Percentiles rank a stretch among this genome's conserved stretches.
These are phyloP conservation scores for Tenthredo notha DNA, from an alignment of 2,888 invertebrate genomes.

Conservation along the genomic window DNA sequence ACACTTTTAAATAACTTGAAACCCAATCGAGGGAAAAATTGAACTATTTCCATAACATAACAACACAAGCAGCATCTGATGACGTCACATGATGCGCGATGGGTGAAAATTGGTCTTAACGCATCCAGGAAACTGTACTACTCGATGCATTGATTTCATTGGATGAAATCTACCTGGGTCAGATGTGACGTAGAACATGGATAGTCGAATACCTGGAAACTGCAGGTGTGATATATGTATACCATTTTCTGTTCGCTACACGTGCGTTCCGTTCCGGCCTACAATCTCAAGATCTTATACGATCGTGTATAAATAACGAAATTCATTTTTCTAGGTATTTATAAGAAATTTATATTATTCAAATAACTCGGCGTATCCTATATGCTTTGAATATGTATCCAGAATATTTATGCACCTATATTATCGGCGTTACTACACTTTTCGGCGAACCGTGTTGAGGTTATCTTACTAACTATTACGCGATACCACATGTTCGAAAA, in stretches of 20 bases:
- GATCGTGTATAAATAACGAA: neutral
- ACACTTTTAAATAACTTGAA: slow-evolving; percentile 10
- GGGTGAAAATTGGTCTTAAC: neutral
- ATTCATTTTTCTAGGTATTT: slow-evolving; percentile 1
- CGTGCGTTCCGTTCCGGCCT: slow-evolving; percentile 29
- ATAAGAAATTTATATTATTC: neutral
- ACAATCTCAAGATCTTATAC: neutral
- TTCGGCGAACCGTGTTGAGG: neutral
- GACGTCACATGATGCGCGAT: slow-evolving; percentile 27
- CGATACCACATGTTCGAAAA: slow-evolving; percentile 19
- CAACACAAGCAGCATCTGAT: slow-evolving; percentile 57
- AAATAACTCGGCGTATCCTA: neutral
- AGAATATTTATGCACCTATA: neutral
- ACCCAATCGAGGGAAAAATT: slow-evolving; percentile 51
- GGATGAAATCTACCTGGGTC: neutral
- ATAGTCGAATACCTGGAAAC: neutral
- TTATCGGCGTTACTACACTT: neutral
- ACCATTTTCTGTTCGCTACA: slow-evolving; percentile 17
- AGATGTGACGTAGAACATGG: neutral
- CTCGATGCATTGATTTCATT: neutral
- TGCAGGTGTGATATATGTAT: neutral
- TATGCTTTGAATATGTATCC: neutral
- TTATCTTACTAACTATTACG: slow-evolving; percentile 1
- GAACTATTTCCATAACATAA: slow-evolving; percentile 61
- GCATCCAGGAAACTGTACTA: slow-evolving; percentile 15